Base-by-base conservation (phyloP, 2,113 vertebrate genomes). In the Leucopsar rothschildi region DNA sequence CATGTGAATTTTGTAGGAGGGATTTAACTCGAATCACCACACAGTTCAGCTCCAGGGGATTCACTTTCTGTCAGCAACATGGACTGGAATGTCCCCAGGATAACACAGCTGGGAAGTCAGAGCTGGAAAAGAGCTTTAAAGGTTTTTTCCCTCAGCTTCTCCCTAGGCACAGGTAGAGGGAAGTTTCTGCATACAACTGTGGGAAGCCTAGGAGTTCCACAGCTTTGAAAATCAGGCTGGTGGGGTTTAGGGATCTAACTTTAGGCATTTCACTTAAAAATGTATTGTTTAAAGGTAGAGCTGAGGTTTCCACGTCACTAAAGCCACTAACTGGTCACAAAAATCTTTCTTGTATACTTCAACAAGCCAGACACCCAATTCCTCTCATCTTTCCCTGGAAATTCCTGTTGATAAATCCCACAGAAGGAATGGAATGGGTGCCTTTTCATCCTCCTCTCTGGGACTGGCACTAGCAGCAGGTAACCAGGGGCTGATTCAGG, bases 401-500 rank as follows among this genome's bases (percentile, higher is more conserved):
- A 77, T 21, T 22, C 53, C 40, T n/a, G 12, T 15, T 29, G 16
- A 23, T 27, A 82, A 86, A 82, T 37, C 60, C 77, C 0, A 0
- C 56, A 45, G 88, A 93, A 95, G 86, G 84, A 64, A 44, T 24
- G 4, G 4, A 66, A n/a, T 31, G 29, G 78, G 86, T 77, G 59
- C 77, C 68, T 60, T 56, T 68, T 37, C 66, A 60, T 79, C 79
- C 37, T 82, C 10, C 44, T 65, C 66, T 35, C 28, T 9, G 29
- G 65, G 39, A 39, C 42, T 52, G 70, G 80, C 66, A 17, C 59
- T 72, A 52, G 80, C 76, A 83, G 64, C 61, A 91, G 88, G 72
- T 91, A 47, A 93, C 82, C 92, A 89, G 73, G 79, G 91, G 24
- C 83, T 95, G 88, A 92, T 96, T 91, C 87, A 92, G 73, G 72